phyloP scores from a whole-genome alignment of 2,888 invertebrate species.

The Lochmaea capreae region DNA sequence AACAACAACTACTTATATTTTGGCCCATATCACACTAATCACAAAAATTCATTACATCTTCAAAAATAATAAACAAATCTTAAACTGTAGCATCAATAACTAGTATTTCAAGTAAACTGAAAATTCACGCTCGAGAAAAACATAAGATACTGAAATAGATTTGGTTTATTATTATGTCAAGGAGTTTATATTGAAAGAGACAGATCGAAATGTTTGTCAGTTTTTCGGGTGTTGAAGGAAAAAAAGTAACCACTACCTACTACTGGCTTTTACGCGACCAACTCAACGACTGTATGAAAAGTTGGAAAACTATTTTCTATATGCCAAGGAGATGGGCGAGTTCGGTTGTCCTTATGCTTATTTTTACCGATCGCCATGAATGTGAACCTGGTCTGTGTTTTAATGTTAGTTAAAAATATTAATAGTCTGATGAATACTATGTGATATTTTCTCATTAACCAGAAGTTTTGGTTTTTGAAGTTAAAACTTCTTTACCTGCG shows the following conservation, averaged over 20 bases:
- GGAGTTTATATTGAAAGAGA: slow-evolving; percentile 11
- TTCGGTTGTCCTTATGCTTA: slow-evolving; percentile 50
- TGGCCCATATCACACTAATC: slow-evolving; percentile 60
- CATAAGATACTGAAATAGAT: slow-evolving; percentile 24
- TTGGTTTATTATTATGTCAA: slow-evolving; percentile 25
- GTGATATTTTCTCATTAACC: neutral
- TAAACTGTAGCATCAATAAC: neutral
- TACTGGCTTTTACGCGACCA: slow-evolving; percentile 52
- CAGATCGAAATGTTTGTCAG: neutral
- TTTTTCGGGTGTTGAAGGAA: slow-evolving; percentile 32
- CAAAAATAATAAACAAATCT: slow-evolving; percentile 5
- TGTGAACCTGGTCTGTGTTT: slow-evolving; percentile 32
- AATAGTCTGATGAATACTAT: slow-evolving; percentile 20
- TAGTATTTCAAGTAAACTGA: slow-evolving; percentile 7
- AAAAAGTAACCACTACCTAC: slow-evolving; percentile 43
- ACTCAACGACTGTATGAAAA: slow-evolving; percentile 56
- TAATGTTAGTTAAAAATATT: slow-evolving; percentile 33
- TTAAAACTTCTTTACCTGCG: too few relatives aligned
- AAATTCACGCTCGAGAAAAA: slow-evolving; percentile 9
- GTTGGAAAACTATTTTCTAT: slow-evolving; percentile 42
- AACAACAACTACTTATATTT: slow-evolving; percentile 65
- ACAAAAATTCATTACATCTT: slow-evolving; percentile 16
- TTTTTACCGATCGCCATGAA: slow-evolving; percentile 54
- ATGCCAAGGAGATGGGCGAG: slow-evolving; percentile 42
- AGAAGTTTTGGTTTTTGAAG: neutral